These are phyloP conservation scores for Chromis chromis DNA, from an alignment of 2,797 vertebrate species.

Conservation along the genomic window DNA sequence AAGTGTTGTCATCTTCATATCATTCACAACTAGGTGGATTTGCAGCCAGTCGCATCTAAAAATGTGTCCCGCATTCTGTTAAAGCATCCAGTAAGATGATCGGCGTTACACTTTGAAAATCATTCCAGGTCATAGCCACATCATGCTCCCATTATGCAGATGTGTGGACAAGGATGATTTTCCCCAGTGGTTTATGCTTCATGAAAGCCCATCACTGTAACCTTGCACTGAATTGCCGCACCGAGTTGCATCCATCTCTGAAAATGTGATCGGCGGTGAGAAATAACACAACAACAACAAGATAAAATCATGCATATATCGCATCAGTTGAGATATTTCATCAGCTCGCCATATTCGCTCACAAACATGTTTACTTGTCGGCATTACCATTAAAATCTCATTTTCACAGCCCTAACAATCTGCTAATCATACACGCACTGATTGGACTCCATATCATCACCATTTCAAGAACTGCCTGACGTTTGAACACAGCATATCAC, in stretches of 20 bases:
- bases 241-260: background rate
- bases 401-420: conserved; percentile 48
- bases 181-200: background rate
- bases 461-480: conserved; percentile 6
- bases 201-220: background rate
- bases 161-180: background rate
- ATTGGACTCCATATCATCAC: conserved; percentile 44
- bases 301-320: background rate
- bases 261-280: conserved; percentile 9
- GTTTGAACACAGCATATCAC: conserved; percentile 8
- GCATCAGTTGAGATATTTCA: background rate
- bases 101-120: background rate
- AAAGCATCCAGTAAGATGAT: background rate
- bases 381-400: conserved; percentile 51
- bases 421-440: conserved; percentile 39
- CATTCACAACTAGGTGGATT: too few species aligned
- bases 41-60: background rate
- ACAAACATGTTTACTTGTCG: conserved; percentile 47
- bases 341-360: conserved; percentile 1
- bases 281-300: background rate
- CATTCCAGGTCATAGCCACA: background rate
- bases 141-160: background rate
- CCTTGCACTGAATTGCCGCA: background rate
- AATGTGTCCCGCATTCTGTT: background rate
- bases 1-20: too few species aligned